Evolutionary conservation across 2,888 invertebrate species (phyloP).

Genomic region (Unio delphinus): DNA sequence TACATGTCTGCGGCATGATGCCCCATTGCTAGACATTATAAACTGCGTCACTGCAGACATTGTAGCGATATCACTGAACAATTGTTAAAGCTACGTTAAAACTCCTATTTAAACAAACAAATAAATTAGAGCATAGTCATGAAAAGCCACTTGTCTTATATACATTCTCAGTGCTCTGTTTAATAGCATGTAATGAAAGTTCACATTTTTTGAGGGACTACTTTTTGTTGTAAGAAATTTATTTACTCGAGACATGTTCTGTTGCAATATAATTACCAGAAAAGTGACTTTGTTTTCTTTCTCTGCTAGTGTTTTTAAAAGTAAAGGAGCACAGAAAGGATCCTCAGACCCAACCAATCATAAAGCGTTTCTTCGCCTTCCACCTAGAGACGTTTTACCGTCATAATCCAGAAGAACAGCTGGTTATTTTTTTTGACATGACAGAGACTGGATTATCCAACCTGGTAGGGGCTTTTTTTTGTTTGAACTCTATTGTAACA

Average conservation of each 20-base stretch:
- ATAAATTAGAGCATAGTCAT: too few species aligned
- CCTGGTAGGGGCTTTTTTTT: conserved; percentile 73
- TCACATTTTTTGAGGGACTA: too few species aligned
- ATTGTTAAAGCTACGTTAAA: too few species aligned
- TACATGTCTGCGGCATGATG: too few species aligned
- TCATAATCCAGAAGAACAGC: conserved; percentile 76
- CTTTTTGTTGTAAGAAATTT: too few species aligned
- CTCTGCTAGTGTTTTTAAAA: conserved; percentile 80
- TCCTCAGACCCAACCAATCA: conserved; percentile 80
- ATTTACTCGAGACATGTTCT: not conserved
- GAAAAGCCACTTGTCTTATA: not conserved
- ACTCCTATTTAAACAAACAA: too few species aligned
- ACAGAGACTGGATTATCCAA: conserved; percentile 87
- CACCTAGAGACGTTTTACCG: conserved; percentile 82
- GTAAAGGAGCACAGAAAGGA: conserved; percentile 87
- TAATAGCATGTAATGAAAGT: not conserved
- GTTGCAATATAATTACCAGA: not conserved
- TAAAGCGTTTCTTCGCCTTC: conserved; percentile 87
- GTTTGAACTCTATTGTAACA: not conserved
- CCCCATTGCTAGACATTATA: too few species aligned
- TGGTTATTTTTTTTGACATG: conserved; percentile 93
- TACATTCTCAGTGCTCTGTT: not conserved
- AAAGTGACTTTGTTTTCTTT: conserved; percentile 2
- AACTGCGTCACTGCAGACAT: too few species aligned
- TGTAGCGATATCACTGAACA: too few species aligned